These are phyloP conservation scores for Lytechinus variegatus DNA, from an alignment of 35 echinoderm and acorn worm species.

Conservation along the genomic window DNA sequence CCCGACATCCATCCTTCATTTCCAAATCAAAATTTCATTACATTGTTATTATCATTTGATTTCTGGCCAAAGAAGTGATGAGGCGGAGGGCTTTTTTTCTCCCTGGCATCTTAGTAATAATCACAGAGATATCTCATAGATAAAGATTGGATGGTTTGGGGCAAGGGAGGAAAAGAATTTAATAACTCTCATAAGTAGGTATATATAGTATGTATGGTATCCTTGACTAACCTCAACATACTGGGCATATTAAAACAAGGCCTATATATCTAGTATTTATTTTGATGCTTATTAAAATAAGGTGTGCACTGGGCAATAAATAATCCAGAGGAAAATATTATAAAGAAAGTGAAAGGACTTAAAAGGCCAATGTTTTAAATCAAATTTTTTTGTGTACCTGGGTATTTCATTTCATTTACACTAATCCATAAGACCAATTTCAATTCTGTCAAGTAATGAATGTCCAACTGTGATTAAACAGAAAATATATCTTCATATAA, in stretches of 20 bases:
- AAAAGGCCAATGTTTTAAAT: too few species aligned
- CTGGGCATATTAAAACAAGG: background rate
- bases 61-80: background rate
- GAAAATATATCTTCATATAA: too few species aligned
- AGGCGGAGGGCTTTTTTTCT: background rate
- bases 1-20: background rate
- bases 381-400: too few species aligned
- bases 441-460: too few species aligned
- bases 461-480: too few species aligned
- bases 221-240: background rate
- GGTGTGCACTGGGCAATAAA: background rate
- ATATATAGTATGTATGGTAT: background rate
- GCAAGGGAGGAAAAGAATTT: background rate
- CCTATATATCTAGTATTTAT: background rate
- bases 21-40: slow-evolving; percentile 45
- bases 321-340: background rate
- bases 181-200: background rate
- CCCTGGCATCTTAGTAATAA: slow-evolving; percentile 12
- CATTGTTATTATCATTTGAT: slow-evolving; percentile 34
- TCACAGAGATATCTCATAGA: background rate
- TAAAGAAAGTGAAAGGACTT: too few species aligned
- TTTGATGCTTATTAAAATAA: background rate
- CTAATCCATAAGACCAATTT: too few species aligned
- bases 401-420: too few species aligned
- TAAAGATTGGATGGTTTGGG: slow-evolving; percentile 11